Evolutionary conservation across 2,113 vertebrate genomes (phyloP), one percentile per base, ranked within the genome.

Genomic region (Chionomys nivalis): DNA sequence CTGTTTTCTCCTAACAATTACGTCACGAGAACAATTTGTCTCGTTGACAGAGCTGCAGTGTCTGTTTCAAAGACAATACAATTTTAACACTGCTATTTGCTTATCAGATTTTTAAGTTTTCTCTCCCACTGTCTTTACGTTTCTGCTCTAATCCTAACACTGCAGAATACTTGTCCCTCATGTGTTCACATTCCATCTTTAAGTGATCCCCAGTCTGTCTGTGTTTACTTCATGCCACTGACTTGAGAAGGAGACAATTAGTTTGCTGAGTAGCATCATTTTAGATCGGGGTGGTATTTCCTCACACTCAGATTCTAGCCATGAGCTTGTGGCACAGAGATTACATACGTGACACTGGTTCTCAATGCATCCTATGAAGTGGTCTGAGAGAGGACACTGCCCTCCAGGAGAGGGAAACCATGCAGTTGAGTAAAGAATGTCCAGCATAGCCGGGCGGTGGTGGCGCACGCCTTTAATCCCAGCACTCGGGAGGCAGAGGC

Each of bases 31-130:
- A 91, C 5, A 88, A 78, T 44, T 68, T 49, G 77, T 65, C 86
- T 94, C 63, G 92, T 0, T 92, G 76, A 65, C 13, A 78, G 47
- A 87, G 36, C 73, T 24, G 68, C 11, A 93, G 79, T 44, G 4
- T 42, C 78, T 79, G 78, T 96, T 96, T 88, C 89, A 95, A 63
- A 86, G 42, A 79, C 14, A 89, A 78, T 31, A 89, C 0, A 58
- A 21, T 87, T 58, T n/a, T 79, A 79, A 58, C 42, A 66, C 58
- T 77, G 72, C 55, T 36, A 94, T 4, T 7, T 8, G 76, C 75
- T 89, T 63, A 86, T 90, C 1, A 94, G 61, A 68, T 0, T 61
- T 70, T 93, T 52, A 89, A 44, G 72, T 89, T 58, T 58, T 23
- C 88, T 90, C 39, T 92, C 23, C 33, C 89, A 24, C 0, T 63